Evolutionary conservation across 2,888 invertebrate genomes (phyloP).

Genomic region (Baronia brevicornis): DNA sequence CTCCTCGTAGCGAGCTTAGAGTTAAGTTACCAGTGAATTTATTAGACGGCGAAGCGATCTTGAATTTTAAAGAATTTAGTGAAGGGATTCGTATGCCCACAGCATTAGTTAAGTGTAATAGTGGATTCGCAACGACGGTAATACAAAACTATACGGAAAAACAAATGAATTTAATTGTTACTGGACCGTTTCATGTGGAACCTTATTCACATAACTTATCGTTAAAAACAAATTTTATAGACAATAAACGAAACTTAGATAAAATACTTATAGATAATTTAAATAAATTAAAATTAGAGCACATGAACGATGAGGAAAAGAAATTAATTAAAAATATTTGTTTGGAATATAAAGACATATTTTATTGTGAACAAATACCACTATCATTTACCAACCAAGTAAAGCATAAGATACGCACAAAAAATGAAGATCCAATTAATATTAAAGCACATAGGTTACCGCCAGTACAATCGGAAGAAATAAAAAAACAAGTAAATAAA

Average conservation of each 20-base stretch:
- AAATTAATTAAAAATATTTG: slow-evolving; percentile 20
- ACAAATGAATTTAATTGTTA: slow-evolving; percentile 5
- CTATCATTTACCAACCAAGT: slow-evolving; percentile 25
- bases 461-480: slow-evolving; percentile 24
- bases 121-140: slow-evolving; percentile 2
- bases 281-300: slow-evolving; percentile 17
- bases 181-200: too few relatives aligned
- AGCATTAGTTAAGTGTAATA: slow-evolving; percentile 2
- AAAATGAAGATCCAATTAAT: slow-evolving; percentile 25
- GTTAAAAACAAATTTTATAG: too few relatives aligned
- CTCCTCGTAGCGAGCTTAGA: too few relatives aligned
- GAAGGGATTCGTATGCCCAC: neutral
- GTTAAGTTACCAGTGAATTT: too few relatives aligned
- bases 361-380: slow-evolving; percentile 26
- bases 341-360: slow-evolving; percentile 28
- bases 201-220: too few relatives aligned
- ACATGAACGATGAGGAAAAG: slow-evolving; percentile 29
- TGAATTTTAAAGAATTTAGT: neutral
- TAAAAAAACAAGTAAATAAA: slow-evolving; percentile 28
- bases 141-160: slow-evolving; percentile 5
- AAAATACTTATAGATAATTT: slow-evolving; percentile 10
- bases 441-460: slow-evolving; percentile 26
- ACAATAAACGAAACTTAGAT: too few relatives aligned
- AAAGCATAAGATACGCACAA: slow-evolving; percentile 33
- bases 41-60: neutral